Percentiles rank a stretch among this genome's conserved stretches.
Evolutionary conservation across 2,113 vertebrate genomes (phyloP).

Genomic region (Mustelus asterias): DNA sequence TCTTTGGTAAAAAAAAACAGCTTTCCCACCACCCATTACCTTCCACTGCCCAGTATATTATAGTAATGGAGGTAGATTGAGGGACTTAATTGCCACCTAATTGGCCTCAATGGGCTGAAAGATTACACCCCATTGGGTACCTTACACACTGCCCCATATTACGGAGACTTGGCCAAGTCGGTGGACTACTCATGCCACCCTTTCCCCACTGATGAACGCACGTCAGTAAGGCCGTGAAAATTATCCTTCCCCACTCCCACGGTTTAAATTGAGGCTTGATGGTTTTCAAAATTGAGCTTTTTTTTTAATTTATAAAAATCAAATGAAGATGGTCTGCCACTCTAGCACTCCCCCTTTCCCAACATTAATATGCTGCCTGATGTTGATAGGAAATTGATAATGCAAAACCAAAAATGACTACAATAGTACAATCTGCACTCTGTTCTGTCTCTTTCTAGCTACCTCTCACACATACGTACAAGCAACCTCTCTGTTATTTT

Average conservation of each 20-base stretch:
- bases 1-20: too few relatives aligned
- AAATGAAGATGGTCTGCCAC: background rate
- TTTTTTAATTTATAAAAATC: background rate
- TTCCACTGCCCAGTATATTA: too few relatives aligned
- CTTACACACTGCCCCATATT: too few relatives aligned
- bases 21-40: too few relatives aligned
- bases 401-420: background rate
- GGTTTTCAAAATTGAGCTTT: background rate
- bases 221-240: too few relatives aligned
- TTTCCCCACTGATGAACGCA: too few relatives aligned
- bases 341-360: background rate
- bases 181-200: too few relatives aligned
- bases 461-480: background rate
- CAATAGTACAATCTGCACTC: background rate
- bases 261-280: background rate
- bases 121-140: too few relatives aligned
- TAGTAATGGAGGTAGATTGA: too few relatives aligned
- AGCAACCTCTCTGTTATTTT: background rate
- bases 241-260: background rate
- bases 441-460: background rate
- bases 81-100: too few relatives aligned
- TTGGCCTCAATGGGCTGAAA: too few relatives aligned
- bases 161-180: too few relatives aligned
- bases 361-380: background rate
- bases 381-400: background rate